These are phyloP conservation scores for Sesia bembeciformis DNA, from an alignment of 2,888 invertebrate genomes.

Conservation along the genomic window DNA sequence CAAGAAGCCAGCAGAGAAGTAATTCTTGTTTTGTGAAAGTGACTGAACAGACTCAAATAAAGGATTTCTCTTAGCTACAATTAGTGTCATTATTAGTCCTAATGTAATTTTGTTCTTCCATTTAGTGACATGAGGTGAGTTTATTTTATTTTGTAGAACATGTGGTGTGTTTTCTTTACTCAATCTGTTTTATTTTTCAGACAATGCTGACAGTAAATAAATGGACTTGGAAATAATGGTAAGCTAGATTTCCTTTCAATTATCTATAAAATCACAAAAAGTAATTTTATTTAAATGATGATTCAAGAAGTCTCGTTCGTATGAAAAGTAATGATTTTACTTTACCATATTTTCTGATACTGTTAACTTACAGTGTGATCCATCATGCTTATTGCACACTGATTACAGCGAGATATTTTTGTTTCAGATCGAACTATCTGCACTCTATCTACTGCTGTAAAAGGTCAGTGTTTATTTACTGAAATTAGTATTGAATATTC, in stretches of 20 bases:
- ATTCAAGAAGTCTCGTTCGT: slow-evolving; percentile 55
- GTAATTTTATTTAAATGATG: slow-evolving; percentile 26
- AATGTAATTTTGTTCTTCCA: slow-evolving; percentile 14
- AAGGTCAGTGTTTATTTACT: no score
- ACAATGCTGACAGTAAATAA: slow-evolving; percentile 4
- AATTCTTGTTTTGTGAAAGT: slow-evolving; percentile 62
- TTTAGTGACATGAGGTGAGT: slow-evolving; percentile 49
- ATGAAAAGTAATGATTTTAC: slow-evolving; percentile 50
- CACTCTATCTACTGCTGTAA: no score
- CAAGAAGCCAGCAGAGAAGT: slow-evolving; percentile 56
- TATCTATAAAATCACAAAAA: not conserved
- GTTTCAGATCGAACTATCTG: no score
- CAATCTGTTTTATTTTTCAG: slow-evolving; percentile 58
- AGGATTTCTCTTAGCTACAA: slow-evolving; percentile 62
- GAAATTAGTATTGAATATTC: no score
- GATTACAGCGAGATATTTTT: no score
- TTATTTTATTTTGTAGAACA: slow-evolving; percentile 29
- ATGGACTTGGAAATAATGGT: not conserved
- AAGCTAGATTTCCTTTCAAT: not conserved
- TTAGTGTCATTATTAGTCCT: slow-evolving; percentile 36
- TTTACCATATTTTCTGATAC: slow-evolving; percentile 26
- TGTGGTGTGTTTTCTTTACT: slow-evolving; percentile 56
- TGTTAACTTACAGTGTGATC: no score
- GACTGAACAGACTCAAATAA: slow-evolving; percentile 54
- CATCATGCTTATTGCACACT: no score